These are phyloP conservation scores for Dasyprocta punctata DNA, from an alignment of 2,113 vertebrate genomes.

Conservation along the genomic window DNA sequence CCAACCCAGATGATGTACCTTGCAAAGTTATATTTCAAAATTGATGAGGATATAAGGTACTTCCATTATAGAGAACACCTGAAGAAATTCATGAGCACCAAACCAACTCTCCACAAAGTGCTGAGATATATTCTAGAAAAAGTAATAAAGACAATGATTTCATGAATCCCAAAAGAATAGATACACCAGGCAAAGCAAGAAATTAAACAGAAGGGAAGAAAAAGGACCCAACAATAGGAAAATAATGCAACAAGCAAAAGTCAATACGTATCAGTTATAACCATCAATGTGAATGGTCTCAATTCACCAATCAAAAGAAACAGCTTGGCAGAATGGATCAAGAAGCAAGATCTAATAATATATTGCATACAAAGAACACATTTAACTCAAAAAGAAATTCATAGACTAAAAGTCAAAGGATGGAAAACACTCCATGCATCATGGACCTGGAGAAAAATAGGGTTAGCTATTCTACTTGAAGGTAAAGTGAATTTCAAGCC, in stretches of 20 bases:
- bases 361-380: background rate
- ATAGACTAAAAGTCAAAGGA: background rate
- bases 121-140: too few relatives aligned
- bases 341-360: background rate
- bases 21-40: background rate
- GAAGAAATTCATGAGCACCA: background rate
- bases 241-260: too few relatives aligned
- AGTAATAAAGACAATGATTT: too few relatives aligned
- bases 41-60: background rate
- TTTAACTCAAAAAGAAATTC: background rate
- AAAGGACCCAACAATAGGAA: too few relatives aligned
- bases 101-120: too few relatives aligned
- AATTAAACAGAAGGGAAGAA: too few relatives aligned
- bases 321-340: background rate
- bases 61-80: background rate
- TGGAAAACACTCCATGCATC: background rate
- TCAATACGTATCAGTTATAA: too few relatives aligned
- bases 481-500: background rate
- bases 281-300: too few relatives aligned
- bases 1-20: background rate
- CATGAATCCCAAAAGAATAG: too few relatives aligned
- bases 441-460: background rate
- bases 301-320: background rate
- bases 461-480: background rate
- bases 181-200: too few relatives aligned